Conservation (phyloP, 2,113 vertebrate species). For the Peromyscus leucopus region DNA sequence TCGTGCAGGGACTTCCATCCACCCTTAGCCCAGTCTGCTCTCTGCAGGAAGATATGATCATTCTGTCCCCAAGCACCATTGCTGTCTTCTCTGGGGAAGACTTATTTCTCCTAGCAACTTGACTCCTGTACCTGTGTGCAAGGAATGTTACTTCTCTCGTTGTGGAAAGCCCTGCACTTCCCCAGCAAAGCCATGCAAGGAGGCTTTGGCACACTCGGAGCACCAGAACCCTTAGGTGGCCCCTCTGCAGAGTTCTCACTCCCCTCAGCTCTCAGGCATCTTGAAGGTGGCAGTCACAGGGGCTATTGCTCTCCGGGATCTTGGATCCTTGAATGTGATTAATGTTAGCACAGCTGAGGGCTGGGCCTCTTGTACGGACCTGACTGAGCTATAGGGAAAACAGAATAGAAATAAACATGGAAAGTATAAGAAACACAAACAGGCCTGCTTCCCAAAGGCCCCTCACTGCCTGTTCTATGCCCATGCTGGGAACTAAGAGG, state of each 20-base stretch:
- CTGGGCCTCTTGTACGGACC: background rate
- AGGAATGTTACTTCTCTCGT: background rate
- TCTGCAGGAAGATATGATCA: background rate
- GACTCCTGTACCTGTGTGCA: background rate
- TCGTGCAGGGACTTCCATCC: background rate
- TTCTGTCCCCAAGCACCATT: background rate
- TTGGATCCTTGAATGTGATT: background rate
- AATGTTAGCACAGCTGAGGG: conserved; percentile 73
- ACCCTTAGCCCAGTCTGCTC: background rate
- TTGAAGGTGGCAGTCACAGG: background rate
- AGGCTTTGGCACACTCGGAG: background rate
- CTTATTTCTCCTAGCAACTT: background rate
- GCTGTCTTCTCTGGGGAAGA: background rate
- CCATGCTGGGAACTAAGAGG: background rate
- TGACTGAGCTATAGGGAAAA: background rate
- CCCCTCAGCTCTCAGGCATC: background rate
- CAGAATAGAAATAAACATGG: conserved; percentile 47
- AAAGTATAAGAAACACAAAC: conserved; percentile 35
- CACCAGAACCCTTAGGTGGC: accelerated
- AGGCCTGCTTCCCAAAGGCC: background rate
- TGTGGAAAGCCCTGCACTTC: background rate
- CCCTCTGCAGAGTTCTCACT: accelerated
- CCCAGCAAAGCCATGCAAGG: background rate
- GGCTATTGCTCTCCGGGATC: background rate
- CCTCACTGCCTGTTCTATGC: background rate